A percentile compares a stretch with the other conserved stretches of the same genome.
phyloP scores from a whole-genome alignment of 2,113 vertebrate species.

The Cyrtonyx montezumae region DNA sequence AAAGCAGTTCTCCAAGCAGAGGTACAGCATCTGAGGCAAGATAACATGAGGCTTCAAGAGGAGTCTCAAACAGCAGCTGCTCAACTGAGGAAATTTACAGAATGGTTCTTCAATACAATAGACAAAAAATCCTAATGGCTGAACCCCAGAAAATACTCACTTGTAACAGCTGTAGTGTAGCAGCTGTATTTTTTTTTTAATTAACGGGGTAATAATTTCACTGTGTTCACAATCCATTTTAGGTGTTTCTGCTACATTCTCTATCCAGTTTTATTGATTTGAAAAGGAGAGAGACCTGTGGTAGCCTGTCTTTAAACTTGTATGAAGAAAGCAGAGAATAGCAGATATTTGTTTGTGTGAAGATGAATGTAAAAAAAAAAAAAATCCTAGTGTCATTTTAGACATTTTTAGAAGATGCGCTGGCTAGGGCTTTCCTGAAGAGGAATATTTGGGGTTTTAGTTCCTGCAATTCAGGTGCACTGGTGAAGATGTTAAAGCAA shows the following conservation, averaged over 20 bases:
- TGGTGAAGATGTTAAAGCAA: constrained; percentile 65
- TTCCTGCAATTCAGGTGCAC: constrained; percentile 65
- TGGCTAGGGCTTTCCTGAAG: constrained; percentile 61
- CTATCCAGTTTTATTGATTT: constrained; percentile 39
- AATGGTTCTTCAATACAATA: constrained; percentile 96
- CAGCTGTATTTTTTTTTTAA: constrained; percentile 15
- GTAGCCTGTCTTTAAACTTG: background rate
- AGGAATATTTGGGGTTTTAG: constrained; percentile 38
- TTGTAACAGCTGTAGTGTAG: background rate
- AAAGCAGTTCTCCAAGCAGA: constrained; percentile 96
- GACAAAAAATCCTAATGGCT: constrained; percentile 88
- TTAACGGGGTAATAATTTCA: constrained; percentile 45
- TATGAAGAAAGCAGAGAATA: constrained; percentile 52
- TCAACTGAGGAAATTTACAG: constrained; percentile 95
- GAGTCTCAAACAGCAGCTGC: constrained; percentile 93
- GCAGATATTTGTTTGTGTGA: constrained; percentile 59
- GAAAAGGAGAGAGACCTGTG: constrained; percentile 44
- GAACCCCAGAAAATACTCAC: background rate
- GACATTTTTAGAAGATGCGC: constrained; percentile 70
- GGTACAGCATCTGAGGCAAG: constrained; percentile 93
- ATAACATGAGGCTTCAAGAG: constrained; percentile 96
- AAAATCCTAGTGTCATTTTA: constrained; percentile 68
- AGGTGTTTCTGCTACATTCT: constrained; percentile 62
- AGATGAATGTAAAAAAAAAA: constrained; percentile 85
- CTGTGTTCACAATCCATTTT: constrained; percentile 69